A percentile compares a stretch with the other conserved stretches of the same genome.
phyloP scores from a whole-genome alignment of 2,113 vertebrate genomes.

The Forbesichthys papilliferus region DNA sequence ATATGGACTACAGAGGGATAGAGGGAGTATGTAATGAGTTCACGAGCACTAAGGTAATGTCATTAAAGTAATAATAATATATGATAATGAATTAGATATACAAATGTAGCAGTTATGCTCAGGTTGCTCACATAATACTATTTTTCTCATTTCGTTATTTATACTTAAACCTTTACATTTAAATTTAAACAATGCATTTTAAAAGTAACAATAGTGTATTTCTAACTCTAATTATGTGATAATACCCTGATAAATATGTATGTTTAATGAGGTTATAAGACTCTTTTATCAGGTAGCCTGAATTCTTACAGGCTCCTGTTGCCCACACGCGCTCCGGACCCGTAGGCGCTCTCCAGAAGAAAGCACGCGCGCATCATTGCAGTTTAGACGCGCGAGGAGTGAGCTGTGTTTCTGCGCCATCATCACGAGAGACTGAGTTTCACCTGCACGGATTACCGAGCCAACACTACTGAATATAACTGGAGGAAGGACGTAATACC shows the following conservation, averaged over 20 bases:
- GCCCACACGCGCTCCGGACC: conserved; percentile 14
- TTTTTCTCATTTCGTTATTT: no score
- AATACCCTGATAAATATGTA: no score
- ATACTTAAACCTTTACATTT: no score
- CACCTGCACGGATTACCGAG: conserved; percentile 28
- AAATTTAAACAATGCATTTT: no score
- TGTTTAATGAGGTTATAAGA: neutral
- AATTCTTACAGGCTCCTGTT: neutral
- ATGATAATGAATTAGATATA: no score
- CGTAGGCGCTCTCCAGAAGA: conserved; percentile 31
- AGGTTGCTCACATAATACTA: no score
- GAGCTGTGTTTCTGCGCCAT: conserved; percentile 33
- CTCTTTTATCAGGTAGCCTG: neutral
- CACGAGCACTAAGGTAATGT: conserved; percentile 52
- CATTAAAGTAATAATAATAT: conserved; percentile 37
- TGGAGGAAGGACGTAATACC: conserved; percentile 13
- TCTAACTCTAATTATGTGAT: no score
- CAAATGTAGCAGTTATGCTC: no score
- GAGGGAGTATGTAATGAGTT: conserved; percentile 14
- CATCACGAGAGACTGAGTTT: neutral
- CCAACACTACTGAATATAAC: neutral
- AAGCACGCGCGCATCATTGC: conserved; percentile 44
- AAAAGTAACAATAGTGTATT: no score
- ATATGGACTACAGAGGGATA: neutral
- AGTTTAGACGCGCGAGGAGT: conserved; percentile 38